A percentile compares a stretch with the other conserved stretches of the same genome.
Evolutionary conservation across 2,113 vertebrate genomes (phyloP).

Genomic region (Rissa tridactyla): DNA sequence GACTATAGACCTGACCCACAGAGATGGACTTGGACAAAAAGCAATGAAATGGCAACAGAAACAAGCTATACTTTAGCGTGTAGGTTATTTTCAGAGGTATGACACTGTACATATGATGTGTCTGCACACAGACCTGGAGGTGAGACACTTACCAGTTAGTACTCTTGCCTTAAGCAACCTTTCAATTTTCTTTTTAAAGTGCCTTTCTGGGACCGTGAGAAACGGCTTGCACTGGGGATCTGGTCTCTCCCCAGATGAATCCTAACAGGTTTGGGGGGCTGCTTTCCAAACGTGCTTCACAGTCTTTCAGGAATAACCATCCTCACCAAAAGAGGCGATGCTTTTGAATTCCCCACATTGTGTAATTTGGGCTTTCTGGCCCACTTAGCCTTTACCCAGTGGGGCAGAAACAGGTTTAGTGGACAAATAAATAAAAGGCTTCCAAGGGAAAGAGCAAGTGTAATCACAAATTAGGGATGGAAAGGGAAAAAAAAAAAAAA

Average conservation of each 20-base stretch:
- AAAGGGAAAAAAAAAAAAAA: background rate
- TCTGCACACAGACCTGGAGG: background rate
- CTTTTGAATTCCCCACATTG: background rate
- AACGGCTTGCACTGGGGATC: background rate
- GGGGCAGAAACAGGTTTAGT: background rate
- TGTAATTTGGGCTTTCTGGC: background rate
- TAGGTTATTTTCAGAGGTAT: background rate
- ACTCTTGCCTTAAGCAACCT: background rate
- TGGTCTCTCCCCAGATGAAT: background rate
- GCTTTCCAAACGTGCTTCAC: background rate
- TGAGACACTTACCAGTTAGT: background rate
- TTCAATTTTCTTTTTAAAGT: background rate
- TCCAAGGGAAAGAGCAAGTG: background rate
- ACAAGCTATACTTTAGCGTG: background rate
- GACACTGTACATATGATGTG: background rate
- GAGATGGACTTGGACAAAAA: background rate
- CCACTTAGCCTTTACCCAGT: background rate
- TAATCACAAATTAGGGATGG: constrained; percentile 2
- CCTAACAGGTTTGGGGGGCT: background rate
- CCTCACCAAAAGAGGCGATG: background rate
- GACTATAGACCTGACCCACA: background rate
- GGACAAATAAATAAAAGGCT: background rate
- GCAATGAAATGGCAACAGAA: background rate
- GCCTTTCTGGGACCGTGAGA: background rate
- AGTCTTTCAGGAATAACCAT: background rate